phyloP scores from a whole-genome alignment of 1,140 invertebrate genomes.

The Zaprionus vittiger region DNA sequence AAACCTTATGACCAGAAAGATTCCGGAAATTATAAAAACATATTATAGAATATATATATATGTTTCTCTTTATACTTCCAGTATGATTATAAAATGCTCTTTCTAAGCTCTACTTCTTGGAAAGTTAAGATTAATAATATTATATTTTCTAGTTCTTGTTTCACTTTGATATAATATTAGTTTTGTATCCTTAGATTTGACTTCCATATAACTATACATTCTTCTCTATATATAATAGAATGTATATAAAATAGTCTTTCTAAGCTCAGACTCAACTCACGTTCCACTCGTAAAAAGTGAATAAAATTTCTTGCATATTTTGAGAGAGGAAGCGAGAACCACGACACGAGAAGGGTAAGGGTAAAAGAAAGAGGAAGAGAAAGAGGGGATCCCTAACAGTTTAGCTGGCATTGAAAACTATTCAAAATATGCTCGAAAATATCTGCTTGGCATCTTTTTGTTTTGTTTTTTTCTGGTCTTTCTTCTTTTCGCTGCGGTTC shows the following conservation, averaged over 20 bases:
- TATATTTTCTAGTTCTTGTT: neutral
- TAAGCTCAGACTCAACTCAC: neutral
- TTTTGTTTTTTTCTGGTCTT: conserved; percentile 26
- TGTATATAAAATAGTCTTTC: neutral
- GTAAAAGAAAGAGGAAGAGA: neutral
- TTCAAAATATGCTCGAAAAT: conserved; percentile 70
- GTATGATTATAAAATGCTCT: neutral
- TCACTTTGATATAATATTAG: too few species aligned
- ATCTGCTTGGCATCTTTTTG: conserved; percentile 68
- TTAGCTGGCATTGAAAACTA: conserved; percentile 74
- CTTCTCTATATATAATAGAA: neutral
- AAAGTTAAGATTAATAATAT: neutral
- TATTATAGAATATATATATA: too few species aligned
- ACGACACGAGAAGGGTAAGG: neutral
- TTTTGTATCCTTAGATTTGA: neutral
- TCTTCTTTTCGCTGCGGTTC: conserved; percentile 39
- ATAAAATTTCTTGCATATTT: conserved; percentile 33
- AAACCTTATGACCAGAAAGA: too few species aligned
- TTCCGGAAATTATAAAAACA: too few species aligned
- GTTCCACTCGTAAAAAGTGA: neutral
- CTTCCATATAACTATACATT: neutral
- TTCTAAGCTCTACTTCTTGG: neutral
- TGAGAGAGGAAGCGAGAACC: neutral
- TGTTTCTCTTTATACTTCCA: too few species aligned
- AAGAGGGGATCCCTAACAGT: neutral